Conservation (phyloP, 2,113 vertebrate species). For the Hippocampus abdominalis region DNA sequence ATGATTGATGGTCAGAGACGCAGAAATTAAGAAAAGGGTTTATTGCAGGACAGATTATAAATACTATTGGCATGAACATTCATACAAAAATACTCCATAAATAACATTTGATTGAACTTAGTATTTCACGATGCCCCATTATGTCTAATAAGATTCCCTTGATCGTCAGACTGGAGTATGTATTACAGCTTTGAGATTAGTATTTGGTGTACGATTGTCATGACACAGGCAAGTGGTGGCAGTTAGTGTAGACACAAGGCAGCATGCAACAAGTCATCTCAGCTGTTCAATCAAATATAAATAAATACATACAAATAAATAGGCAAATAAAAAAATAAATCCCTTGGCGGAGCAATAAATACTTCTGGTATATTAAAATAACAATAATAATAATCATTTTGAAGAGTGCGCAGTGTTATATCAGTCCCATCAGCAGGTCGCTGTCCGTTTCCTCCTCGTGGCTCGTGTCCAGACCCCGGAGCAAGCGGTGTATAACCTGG, state of each 20-base stretch:
- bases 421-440: constrained; percentile 9
- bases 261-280: background rate
- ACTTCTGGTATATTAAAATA: constrained; percentile 6
- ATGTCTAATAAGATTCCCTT: background rate
- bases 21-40: background rate
- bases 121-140: background rate
- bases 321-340: constrained; percentile 47
- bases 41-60: constrained; percentile 3
- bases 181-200: background rate
- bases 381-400: constrained; percentile 7
- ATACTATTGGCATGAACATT: background rate
- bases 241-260: constrained; percentile 3
- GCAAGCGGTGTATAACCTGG: constrained; percentile 42
- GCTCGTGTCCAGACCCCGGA: constrained; percentile 37
- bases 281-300: constrained; percentile 3
- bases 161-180: background rate
- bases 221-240: background rate
- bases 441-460: constrained; percentile 22
- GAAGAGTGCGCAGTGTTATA: background rate
- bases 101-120: background rate
- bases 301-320: constrained; percentile 44
- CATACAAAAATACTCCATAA: constrained; percentile 4
- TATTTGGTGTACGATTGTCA: background rate
- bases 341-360: constrained; percentile 26
- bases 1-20: background rate